A percentile compares a stretch with the other conserved stretches of the same genome.
phyloP scores from a whole-genome alignment of 2,888 invertebrate species.

The Biston stratarius region DNA sequence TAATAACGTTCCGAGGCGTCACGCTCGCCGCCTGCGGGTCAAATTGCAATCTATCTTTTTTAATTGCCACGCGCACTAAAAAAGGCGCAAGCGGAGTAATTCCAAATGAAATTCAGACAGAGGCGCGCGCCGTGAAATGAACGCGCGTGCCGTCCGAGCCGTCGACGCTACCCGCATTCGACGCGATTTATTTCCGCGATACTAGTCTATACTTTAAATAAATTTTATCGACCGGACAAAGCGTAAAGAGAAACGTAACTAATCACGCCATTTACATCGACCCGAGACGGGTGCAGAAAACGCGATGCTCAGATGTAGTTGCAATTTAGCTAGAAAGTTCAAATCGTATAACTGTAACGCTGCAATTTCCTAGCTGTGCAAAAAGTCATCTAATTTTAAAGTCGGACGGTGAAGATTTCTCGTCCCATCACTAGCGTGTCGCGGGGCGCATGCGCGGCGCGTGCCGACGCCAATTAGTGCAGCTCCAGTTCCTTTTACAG shows the following conservation, averaged over 20 bases:
- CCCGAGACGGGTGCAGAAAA: constrained; percentile 51
- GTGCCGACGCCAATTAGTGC: constrained; percentile 84
- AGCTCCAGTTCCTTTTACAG: constrained; percentile 83
- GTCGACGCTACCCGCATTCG: constrained; percentile 46
- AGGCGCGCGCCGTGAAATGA: constrained; percentile 78
- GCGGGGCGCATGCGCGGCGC: constrained; percentile 78
- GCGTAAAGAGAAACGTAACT: constrained; percentile 68
- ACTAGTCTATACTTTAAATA: constrained; percentile 59
- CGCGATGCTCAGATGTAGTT: constrained; percentile 50
- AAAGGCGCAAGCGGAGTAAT: constrained; percentile 71
- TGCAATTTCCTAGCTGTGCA: constrained; percentile 72
- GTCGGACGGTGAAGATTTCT: constrained; percentile 79
- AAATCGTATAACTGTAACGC: constrained; percentile 68
- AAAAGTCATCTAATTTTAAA: constrained; percentile 77
- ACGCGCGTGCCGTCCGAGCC: constrained; percentile 54
- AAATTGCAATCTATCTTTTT: constrained; percentile 84
- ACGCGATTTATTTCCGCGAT: constrained; percentile 70
- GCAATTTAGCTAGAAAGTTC: constrained; percentile 67
- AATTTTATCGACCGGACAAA: constrained; percentile 59
- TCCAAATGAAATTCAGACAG: constrained; percentile 69
- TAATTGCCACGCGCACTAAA: constrained; percentile 80
- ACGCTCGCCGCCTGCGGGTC: constrained; percentile 81
- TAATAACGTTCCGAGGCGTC: constrained; percentile 79
- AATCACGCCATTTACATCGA: constrained; percentile 50
- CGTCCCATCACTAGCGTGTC: constrained; percentile 82